Evolutionary conservation across 2,113 vertebrate species (phyloP).

Genomic region (Philantomba maxwellii): DNA sequence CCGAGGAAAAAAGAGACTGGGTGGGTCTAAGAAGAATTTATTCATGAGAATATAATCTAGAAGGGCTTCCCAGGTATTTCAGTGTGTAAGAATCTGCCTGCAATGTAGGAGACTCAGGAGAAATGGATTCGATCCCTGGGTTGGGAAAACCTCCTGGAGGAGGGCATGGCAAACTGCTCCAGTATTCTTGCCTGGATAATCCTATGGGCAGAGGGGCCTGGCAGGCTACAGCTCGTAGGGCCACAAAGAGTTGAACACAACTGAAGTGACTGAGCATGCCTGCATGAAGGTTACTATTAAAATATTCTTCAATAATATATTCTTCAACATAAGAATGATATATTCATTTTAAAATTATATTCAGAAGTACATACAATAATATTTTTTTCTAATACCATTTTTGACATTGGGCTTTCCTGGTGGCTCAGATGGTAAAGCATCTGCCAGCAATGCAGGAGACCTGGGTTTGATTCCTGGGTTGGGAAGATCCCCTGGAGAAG

Average conservation of each 20-base stretch:
- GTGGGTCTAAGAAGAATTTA: neutral
- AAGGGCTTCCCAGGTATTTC: neutral
- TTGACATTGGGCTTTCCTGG: neutral
- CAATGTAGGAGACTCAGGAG: neutral
- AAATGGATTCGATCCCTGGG: neutral
- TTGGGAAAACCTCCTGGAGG: neutral
- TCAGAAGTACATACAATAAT: neutral
- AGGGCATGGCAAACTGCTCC: neutral
- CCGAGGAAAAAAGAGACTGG: neutral
- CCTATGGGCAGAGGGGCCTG: neutral
- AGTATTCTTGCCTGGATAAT: neutral
- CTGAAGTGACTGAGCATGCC: neutral
- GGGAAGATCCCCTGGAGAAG: neutral
- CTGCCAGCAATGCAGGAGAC: neutral
- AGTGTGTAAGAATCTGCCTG: neutral
- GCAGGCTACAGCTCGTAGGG: fast-evolving
- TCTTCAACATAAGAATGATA: neutral
- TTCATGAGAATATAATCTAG: neutral
- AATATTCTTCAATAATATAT: neutral
- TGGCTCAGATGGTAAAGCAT: neutral
- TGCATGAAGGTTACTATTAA: neutral
- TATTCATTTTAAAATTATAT: neutral
- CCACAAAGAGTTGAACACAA: neutral
- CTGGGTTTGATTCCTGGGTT: neutral
- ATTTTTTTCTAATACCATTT: neutral